phyloP scores from a whole-genome alignment of 2,797 vertebrate genomes.

The Lacerta viridis region DNA sequence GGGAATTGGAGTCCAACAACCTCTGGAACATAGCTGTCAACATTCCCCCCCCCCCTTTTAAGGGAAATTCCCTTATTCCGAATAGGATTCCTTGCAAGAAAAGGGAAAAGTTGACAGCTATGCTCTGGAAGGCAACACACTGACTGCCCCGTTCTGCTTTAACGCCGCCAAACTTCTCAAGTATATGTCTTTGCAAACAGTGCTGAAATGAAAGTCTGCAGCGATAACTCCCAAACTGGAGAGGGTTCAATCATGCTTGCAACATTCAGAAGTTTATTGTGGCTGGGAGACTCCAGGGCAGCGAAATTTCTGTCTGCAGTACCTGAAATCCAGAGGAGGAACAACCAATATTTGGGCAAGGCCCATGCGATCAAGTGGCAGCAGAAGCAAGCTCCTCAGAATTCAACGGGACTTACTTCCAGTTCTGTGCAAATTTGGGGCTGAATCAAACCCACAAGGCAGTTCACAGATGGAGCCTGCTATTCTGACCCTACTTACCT shows the following conservation, averaged over 20 bases:
- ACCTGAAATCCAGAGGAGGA: neutral
- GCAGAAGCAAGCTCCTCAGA: too few relatives aligned
- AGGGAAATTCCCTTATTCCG: too few relatives aligned
- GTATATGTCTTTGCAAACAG: neutral
- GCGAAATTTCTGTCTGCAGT: neutral
- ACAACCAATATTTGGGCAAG: neutral
- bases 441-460: too few relatives aligned
- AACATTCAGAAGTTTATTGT: neutral
- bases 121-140: too few relatives aligned
- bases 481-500: too few relatives aligned
- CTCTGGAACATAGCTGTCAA: too few relatives aligned
- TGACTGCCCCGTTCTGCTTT: neutral
- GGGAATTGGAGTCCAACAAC: too few relatives aligned
- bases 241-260: neutral
- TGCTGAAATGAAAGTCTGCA: neutral
- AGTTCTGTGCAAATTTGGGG: too few relatives aligned
- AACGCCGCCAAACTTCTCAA: neutral
- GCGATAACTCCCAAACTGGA: neutral
- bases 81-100: too few relatives aligned
- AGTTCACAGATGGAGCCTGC: neutral
- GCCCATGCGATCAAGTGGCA: neutral
- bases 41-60: too few relatives aligned
- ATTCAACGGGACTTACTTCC: too few relatives aligned
- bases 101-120: too few relatives aligned
- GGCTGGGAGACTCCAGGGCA: neutral